phyloP scores from a whole-genome alignment of 2,888 invertebrate species.

The Amaurobius ferox region DNA sequence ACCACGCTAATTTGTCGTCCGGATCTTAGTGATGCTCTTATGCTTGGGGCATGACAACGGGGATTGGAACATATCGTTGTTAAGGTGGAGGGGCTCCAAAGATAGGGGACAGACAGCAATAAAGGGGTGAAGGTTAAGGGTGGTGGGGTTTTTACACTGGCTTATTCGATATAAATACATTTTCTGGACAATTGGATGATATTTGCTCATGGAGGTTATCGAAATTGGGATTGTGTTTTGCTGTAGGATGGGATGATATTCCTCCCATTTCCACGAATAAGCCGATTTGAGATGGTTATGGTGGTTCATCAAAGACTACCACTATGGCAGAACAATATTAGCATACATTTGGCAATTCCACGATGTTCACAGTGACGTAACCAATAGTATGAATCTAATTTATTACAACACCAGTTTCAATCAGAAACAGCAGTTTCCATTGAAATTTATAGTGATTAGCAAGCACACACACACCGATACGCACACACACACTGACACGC shows the following conservation, averaged over 20 bases:
- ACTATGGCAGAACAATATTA: too few species aligned
- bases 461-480: too few species aligned
- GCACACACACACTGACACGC: too few species aligned
- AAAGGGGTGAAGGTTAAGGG: slow-evolving; percentile 1
- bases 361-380: too few species aligned
- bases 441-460: too few species aligned
- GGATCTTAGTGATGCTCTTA: neutral
- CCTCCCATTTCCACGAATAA: neutral
- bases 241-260: neutral
- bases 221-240: neutral
- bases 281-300: neutral
- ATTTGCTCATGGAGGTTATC: neutral
- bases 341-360: too few species aligned
- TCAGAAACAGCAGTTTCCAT: too few species aligned
- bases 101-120: neutral
- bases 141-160: neutral
- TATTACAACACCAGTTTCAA: too few species aligned
- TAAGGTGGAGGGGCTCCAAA: neutral
- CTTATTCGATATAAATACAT: neutral
- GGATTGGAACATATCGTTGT: slow-evolving; percentile 7
- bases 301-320: too few species aligned
- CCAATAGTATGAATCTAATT: too few species aligned
- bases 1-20: slow-evolving; percentile 54
- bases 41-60: neutral
- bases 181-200: slow-evolving; percentile 3